Percentiles rank a stretch among this genome's conserved stretches.
These are phyloP conservation scores for Vireo altiloquus DNA, from an alignment of 2,113 vertebrate species.

Conservation along the genomic window DNA sequence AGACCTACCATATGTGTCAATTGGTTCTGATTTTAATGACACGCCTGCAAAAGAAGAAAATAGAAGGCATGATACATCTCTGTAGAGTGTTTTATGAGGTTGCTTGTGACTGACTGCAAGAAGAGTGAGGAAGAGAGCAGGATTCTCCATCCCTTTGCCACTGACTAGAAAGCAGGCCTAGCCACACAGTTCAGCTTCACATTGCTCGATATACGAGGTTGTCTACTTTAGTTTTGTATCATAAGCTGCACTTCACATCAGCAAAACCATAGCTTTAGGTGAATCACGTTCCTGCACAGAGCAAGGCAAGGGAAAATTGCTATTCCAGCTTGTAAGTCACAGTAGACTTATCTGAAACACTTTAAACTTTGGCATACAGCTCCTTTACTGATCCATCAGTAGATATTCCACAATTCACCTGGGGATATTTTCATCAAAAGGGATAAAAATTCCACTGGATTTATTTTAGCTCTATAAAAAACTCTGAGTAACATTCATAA, in stretches of 20 bases:
- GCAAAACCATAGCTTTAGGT: not conserved
- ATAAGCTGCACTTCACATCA: not conserved
- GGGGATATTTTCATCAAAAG: not conserved
- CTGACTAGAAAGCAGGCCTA: not conserved
- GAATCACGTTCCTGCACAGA: not conserved
- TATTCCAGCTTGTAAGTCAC: not conserved
- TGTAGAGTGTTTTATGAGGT: accelerated
- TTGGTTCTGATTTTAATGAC: conserved; percentile 77
- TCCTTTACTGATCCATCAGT: not conserved
- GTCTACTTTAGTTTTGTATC: not conserved
- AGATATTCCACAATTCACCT: not conserved
- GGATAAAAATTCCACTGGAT: not conserved
- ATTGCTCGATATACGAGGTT: not conserved
- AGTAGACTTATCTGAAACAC: not conserved
- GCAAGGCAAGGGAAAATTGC: not conserved
- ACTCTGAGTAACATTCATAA: not conserved
- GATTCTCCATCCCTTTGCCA: not conserved
- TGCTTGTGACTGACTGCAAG: not conserved
- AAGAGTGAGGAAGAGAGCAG: not conserved
- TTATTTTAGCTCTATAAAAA: not conserved
- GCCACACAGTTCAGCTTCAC: not conserved
- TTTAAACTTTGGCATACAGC: not conserved
- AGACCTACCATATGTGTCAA: conserved; percentile 68
- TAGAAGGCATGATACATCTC: not conserved
- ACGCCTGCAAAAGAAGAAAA: conserved; percentile 73